phyloP scores from a whole-genome alignment of 2,888 invertebrate species.

The Xanthorhoe designata region DNA sequence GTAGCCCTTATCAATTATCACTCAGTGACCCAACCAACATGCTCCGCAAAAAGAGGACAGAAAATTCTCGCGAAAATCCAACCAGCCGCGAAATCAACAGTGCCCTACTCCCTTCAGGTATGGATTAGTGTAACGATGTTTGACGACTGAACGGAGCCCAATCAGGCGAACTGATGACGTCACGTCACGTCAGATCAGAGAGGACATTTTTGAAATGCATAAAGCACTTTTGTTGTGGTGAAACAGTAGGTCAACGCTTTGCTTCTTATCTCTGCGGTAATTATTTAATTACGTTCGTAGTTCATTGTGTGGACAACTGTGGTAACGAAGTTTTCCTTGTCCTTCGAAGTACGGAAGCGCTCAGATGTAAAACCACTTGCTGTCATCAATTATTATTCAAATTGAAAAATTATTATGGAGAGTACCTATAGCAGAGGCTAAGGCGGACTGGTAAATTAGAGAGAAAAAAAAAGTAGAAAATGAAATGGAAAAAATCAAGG shows the following conservation, averaged over 20 bases:
- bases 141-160: conserved; percentile 40
- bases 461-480: too few species aligned
- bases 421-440: too few species aligned
- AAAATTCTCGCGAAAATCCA: conserved; percentile 30
- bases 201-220: conserved; percentile 21
- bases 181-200: conserved; percentile 12
- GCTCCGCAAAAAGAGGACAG: conserved; percentile 21
- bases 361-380: too few species aligned
- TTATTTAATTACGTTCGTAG: too few species aligned
- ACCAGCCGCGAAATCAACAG: conserved; percentile 39
- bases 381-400: too few species aligned
- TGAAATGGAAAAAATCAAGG: too few species aligned
- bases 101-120: conserved; percentile 35
- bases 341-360: too few species aligned
- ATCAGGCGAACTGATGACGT: conserved; percentile 39
- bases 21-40: conserved; percentile 16
- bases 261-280: background rate
- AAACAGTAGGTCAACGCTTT: background rate
- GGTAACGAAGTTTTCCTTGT: too few species aligned
- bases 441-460: too few species aligned
- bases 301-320: too few species aligned
- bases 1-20: conserved; percentile 22
- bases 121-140: conserved; percentile 43
- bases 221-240: background rate
- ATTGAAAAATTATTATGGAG: too few species aligned